These are phyloP conservation scores for Zalophus californianus DNA, from an alignment of 2,797 vertebrate genomes.

Conservation along the genomic window DNA sequence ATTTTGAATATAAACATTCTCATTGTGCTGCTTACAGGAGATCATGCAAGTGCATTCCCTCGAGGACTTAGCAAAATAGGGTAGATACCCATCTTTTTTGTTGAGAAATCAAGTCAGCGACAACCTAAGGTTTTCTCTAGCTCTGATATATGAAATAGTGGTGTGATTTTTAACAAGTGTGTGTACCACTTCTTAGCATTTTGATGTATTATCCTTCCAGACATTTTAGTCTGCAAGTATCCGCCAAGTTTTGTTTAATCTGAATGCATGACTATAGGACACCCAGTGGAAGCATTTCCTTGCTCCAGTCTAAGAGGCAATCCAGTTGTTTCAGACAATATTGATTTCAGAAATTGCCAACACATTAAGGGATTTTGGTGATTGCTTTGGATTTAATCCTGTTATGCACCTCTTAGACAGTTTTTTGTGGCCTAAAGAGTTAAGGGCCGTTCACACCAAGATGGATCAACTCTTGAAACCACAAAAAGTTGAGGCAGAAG, in stretches of 20 bases:
- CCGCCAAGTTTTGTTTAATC: background rate
- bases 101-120: background rate
- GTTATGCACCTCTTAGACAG: background rate
- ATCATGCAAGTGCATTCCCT: background rate
- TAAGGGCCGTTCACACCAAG: background rate
- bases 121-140: background rate
- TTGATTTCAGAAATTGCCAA: background rate
- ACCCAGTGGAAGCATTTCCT: background rate
- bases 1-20: conserved; percentile 56
- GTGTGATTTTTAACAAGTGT: background rate
- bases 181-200: background rate
- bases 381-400: conserved; percentile 9
- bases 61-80: background rate
- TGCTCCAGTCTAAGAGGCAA: background rate
- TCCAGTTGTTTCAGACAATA: background rate
- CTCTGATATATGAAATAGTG: background rate
- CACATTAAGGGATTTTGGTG: background rate
- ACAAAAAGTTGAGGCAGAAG: background rate
- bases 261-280: background rate
- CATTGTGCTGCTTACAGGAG: background rate
- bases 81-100: background rate
- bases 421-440: conserved; percentile 5
- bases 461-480: background rate
- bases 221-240: background rate
- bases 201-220: background rate